phyloP scores from a whole-genome alignment of 2,797 vertebrate species.

The Anguilla marmorata region DNA sequence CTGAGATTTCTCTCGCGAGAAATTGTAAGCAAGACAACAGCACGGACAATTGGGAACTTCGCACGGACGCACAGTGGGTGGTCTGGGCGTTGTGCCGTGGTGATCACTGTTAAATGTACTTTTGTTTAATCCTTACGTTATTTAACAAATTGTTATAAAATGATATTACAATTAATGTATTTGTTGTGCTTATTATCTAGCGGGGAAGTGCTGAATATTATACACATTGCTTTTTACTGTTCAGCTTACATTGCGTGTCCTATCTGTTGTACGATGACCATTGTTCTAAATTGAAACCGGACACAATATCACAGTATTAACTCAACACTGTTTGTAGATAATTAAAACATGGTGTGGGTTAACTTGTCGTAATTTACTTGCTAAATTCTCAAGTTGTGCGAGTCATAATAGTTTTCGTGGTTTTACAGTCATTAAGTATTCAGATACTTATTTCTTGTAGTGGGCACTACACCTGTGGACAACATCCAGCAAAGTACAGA shows the following conservation, averaged over 20 bases:
- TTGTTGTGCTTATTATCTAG: neutral
- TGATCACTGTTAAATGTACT: too few relatives aligned
- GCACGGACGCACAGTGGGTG: neutral
- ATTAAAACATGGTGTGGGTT: neutral
- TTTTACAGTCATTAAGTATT: neutral
- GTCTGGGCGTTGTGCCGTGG: too few relatives aligned
- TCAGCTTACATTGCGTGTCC: too few relatives aligned
- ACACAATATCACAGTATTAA: too few relatives aligned
- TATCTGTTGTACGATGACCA: too few relatives aligned
- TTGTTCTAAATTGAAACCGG: too few relatives aligned
- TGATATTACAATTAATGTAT: neutral
- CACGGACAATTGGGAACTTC: neutral
- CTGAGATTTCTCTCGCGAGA: conserved; percentile 25
- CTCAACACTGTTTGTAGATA: too few relatives aligned
- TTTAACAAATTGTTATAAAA: neutral
- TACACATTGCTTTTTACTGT: neutral
- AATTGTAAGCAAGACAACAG: neutral
- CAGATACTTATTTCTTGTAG: neutral
- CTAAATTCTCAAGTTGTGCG: neutral
- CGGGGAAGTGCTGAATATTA: neutral
- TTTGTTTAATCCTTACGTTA: too few relatives aligned
- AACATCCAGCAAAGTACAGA: neutral
- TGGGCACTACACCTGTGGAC: neutral
- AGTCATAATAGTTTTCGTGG: too few relatives aligned
- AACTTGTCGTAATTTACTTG: neutral